Conservation (phyloP, 2,888 invertebrate genomes). For the Blera fallax region DNA sequence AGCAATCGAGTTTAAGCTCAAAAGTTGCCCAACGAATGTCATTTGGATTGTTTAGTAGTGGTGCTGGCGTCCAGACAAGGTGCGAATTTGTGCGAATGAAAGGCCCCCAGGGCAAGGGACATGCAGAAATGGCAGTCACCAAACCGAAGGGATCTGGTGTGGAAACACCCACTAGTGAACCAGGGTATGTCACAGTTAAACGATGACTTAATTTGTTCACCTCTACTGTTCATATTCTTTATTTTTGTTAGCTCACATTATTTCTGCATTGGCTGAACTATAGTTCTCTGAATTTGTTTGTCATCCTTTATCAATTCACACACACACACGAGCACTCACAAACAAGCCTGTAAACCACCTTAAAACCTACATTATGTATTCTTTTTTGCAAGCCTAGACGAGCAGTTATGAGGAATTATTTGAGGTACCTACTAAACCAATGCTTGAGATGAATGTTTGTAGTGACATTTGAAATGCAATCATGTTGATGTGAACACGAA, state of each 20-base stretch:
- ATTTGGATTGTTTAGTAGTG: slow-evolving; percentile 92
- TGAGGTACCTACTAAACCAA: slow-evolving; percentile 51
- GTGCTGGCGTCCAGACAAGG: slow-evolving; percentile 88
- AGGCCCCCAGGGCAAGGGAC: slow-evolving; percentile 97
- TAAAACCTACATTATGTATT: slow-evolving; percentile 34
- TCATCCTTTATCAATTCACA: not conserved
- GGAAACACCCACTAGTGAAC: slow-evolving; percentile 97
- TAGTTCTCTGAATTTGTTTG: not conserved
- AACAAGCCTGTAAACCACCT: not conserved
- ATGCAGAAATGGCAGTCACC: slow-evolving; percentile 99
- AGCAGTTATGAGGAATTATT: slow-evolving; percentile 54
- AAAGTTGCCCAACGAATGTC: slow-evolving; percentile 98
- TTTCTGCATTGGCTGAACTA: slow-evolving; percentile 4
- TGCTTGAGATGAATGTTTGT: slow-evolving; percentile 20
- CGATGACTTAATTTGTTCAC: not conserved
- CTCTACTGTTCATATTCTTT: not conserved
- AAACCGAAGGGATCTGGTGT: slow-evolving; percentile 95
- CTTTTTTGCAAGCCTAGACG: slow-evolving; percentile 60
- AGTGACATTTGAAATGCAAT: slow-evolving; percentile 18
- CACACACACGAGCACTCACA: not conserved
- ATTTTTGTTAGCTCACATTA: not conserved
- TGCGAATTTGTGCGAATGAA: slow-evolving; percentile 99
- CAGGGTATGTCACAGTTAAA: slow-evolving; percentile 82
- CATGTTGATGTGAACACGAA: not conserved
- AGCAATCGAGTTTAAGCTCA: slow-evolving; percentile 95